These are phyloP conservation scores for Periphyllus acericola DNA, from an alignment of 2,888 invertebrate genomes.

Conservation along the genomic window DNA sequence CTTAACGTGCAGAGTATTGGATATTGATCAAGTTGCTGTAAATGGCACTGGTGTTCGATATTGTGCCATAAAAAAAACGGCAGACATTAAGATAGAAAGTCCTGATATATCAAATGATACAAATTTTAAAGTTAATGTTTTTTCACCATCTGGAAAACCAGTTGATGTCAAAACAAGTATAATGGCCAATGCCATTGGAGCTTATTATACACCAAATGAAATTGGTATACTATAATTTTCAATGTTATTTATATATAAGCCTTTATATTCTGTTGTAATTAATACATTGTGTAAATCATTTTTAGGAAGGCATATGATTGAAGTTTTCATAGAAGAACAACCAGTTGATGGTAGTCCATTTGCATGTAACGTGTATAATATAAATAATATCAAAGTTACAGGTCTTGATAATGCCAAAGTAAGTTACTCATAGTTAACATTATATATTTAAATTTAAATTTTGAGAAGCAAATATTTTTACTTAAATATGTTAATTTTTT, in stretches of 20 bases:
- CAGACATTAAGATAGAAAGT: constrained; percentile 72
- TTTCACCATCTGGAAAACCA: constrained; percentile 68
- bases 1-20: constrained; percentile 88
- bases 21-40: constrained; percentile 74
- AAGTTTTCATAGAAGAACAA: constrained; percentile 83
- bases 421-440: constrained; percentile 62
- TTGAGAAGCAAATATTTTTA: neutral
- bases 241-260: constrained; percentile 18
- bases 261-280: neutral
- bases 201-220: constrained; percentile 70
- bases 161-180: constrained; percentile 73
- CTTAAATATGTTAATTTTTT: constrained; percentile 21
- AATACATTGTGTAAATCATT: constrained; percentile 10
- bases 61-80: constrained; percentile 75
- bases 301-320: constrained; percentile 82
- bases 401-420: constrained; percentile 73
- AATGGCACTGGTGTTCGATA: constrained; percentile 77
- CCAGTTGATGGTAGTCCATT: constrained; percentile 92
- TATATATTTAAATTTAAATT: too few species aligned
- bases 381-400: constrained; percentile 71
- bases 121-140: constrained; percentile 65
- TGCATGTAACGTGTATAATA: constrained; percentile 93
- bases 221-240: constrained; percentile 67
- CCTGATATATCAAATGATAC: constrained; percentile 66
- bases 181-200: constrained; percentile 75